These are phyloP conservation scores for Gadus chalcogrammus DNA, from an alignment of 2,113 vertebrate genomes.

Conservation along the genomic window DNA sequence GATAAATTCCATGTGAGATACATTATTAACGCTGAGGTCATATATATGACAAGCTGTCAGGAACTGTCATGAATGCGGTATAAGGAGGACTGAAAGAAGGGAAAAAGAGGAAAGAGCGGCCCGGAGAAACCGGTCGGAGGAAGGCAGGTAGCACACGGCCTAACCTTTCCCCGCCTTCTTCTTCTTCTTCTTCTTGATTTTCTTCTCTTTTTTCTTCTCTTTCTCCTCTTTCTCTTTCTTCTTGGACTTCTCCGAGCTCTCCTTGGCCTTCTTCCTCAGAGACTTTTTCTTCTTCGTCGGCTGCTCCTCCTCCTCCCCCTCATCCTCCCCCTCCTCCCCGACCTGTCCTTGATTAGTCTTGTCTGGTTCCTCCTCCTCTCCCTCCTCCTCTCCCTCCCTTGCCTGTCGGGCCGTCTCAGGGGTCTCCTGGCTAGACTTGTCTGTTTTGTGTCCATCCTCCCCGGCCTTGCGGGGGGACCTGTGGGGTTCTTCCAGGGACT, in stretches of 20 bases:
- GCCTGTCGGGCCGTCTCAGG: neutral
- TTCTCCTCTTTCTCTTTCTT: slow-evolving; percentile 50
- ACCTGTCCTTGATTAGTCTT: slow-evolving; percentile 4
- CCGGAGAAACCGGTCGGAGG: slow-evolving; percentile 7
- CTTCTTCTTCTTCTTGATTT: slow-evolving; percentile 60
- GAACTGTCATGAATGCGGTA: neutral
- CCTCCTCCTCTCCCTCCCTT: slow-evolving; percentile 20
- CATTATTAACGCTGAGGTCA: no score
- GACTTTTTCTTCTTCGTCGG: slow-evolving; percentile 50
- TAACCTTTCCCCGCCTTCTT: slow-evolving; percentile 62
- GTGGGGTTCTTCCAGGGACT: neutral
- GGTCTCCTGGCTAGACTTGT: slow-evolving; percentile 21
- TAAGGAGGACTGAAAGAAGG: neutral
- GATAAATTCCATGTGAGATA: no score
- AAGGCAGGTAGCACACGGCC: slow-evolving; percentile 43
- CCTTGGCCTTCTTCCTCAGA: slow-evolving; percentile 48
- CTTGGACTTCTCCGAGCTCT: slow-evolving; percentile 35
- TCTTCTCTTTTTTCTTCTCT: slow-evolving; percentile 40
- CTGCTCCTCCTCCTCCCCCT: slow-evolving; percentile 18
- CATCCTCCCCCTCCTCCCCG: slow-evolving; percentile 19
- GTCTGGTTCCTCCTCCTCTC: slow-evolving; percentile 19
- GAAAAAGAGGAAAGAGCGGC: slow-evolving; percentile 12
- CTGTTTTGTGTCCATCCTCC: slow-evolving; percentile 9
- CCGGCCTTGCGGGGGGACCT: slow-evolving; percentile 18
- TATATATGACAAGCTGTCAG: neutral